Evolutionary conservation across 1,140 invertebrate species (phyloP), one percentile per base, ranked within the genome.

Genomic region (Adoxophyes honmai): DNA sequence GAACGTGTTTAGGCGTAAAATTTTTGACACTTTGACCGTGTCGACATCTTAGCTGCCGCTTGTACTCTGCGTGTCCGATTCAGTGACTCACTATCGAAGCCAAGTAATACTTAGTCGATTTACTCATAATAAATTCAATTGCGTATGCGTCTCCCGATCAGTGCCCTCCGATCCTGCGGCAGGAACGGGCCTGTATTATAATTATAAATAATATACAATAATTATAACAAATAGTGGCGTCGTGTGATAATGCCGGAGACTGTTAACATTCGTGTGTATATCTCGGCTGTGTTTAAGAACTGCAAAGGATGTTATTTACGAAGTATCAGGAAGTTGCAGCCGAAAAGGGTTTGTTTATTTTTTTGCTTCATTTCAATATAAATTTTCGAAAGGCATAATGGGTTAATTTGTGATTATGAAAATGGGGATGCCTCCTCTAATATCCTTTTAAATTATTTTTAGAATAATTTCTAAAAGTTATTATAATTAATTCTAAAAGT

Each of bases 291-390:
- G 42, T 48, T 21, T 18, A 48, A 48, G 5, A 48, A 18, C n/a
- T 48, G 42, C 6, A 48, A 48, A 11, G 42, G 21, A 48, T 48
- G 42, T 18, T 48, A 48, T 3, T 33, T 48, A 18, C 18, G 42
- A 6, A 48, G 42, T 13, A 48, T 48, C 18, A 48, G 7, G n/a
- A 16, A 16, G 3, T 9, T 18, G 21, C 42, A 48, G 10, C 42
- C 42, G 42, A 48, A 48, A 48, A 48, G 42, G 42, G 42, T 48
- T 9, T 11, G 42, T 48, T 48, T 36, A 6, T 28, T 28, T 28
- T 28, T 28, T 28, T 28, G 6, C 6, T 28, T 28, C 6, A 28
- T 28, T 28, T 28, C n/a, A n/a, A n/a, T n/a, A n/a, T n/a, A n/a
- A n/a, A n/a, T n/a, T n/a, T n/a, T n/a, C n/a, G n/a, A n/a, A n/a